Conservation (phyloP, 2,888 invertebrate genomes). For the Ophioninae sp. region DNA sequence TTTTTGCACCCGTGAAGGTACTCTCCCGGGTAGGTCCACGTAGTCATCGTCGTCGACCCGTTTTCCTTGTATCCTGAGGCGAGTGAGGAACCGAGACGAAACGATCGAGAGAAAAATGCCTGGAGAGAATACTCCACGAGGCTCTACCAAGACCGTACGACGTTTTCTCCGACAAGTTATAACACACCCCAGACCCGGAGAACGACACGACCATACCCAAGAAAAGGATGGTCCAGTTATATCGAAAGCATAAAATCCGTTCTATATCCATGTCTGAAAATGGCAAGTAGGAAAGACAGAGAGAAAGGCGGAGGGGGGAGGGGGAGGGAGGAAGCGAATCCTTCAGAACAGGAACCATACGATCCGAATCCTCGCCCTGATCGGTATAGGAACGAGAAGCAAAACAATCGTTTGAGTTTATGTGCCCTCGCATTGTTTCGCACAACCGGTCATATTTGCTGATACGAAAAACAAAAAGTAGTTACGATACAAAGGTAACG, state of each 20-base stretch:
- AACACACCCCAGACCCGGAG: slow-evolving; percentile 66
- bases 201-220: slow-evolving; percentile 59
- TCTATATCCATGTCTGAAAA: slow-evolving; percentile 26
- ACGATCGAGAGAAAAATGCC: slow-evolving; percentile 36
- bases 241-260: slow-evolving; percentile 61
- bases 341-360: slow-evolving; percentile 15
- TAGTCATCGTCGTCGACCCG: slow-evolving; percentile 45
- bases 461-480: background rate
- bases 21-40: slow-evolving; percentile 44
- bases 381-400: background rate
- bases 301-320: background rate
- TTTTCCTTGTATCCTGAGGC: slow-evolving; percentile 43
- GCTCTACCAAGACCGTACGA: slow-evolving; percentile 46
- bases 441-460: slow-evolving; percentile 18
- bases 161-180: slow-evolving; percentile 70
- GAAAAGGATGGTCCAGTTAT: slow-evolving; percentile 51
- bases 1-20: slow-evolving; percentile 24
- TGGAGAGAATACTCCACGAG: slow-evolving; percentile 42
- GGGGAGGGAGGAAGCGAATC: background rate
- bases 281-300: background rate
- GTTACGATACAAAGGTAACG: background rate
- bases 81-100: slow-evolving; percentile 3
- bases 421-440: slow-evolving; percentile 17
- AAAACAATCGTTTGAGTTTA: slow-evolving; percentile 8
- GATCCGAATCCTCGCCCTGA: slow-evolving; percentile 19